Evolutionary conservation across 2,113 vertebrate genomes (phyloP).

Genomic region (Scalopus aquaticus): DNA sequence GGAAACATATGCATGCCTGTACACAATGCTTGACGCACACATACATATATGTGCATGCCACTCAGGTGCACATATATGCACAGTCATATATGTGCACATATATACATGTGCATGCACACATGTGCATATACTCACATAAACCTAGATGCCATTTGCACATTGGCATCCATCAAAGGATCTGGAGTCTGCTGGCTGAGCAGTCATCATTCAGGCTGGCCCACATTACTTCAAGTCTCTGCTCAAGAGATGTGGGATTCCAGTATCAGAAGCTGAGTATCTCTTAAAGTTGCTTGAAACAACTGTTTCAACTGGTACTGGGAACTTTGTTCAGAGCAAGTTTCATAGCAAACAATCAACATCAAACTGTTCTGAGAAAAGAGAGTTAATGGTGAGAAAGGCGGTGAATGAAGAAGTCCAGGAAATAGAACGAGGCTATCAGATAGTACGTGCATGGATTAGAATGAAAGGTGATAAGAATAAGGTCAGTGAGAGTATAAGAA

Average conservation of each 20-base stretch:
- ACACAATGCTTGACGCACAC: too few species aligned
- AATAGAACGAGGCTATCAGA: background rate
- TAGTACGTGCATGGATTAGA: background rate
- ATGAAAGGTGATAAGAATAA: background rate
- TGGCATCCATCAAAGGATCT: fast-evolving
- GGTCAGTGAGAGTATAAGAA: background rate
- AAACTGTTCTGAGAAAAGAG: conserved; percentile 45
- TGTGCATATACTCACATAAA: background rate
- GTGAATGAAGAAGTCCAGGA: conserved; percentile 15
- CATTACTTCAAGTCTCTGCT: fast-evolving
- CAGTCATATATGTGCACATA: too few species aligned
- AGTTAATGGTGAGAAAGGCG: background rate
- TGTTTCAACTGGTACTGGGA: background rate
- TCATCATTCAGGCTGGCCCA: fast-evolving
- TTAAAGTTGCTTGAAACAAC: background rate
- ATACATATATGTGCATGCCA: too few species aligned
- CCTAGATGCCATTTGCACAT: background rate
- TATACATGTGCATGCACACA: too few species aligned
- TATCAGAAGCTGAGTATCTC: background rate
- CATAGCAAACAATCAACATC: background rate
- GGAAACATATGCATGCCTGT: background rate
- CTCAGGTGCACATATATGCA: too few species aligned
- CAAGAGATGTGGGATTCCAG: background rate
- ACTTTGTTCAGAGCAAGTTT: conserved; percentile 49
- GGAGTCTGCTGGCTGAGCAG: background rate